A percentile compares a stretch with the other conserved stretches of the same genome.
Conservation (phyloP, 2,888 invertebrate species). For the Ommatoiulus sabulosus region DNA sequence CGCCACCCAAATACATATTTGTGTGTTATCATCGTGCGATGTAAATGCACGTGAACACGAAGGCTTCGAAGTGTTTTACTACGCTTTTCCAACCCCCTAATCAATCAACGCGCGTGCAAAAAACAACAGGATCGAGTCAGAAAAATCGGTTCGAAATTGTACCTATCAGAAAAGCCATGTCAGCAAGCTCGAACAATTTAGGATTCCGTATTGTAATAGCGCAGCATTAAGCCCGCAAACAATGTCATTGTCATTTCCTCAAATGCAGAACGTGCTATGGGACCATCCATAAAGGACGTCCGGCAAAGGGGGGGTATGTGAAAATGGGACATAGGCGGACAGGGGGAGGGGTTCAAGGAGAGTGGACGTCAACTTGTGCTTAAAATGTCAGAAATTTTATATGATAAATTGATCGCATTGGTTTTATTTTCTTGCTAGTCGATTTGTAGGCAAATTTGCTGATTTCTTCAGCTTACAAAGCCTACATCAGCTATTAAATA, state of each 20-base stretch:
- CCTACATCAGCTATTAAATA: no score
- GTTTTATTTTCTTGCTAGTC: no score
- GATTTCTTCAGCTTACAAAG: no score
- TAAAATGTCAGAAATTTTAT: no score
- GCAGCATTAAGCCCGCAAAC: neutral
- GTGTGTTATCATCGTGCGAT: neutral
- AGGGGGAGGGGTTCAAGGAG: no score
- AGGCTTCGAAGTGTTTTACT: neutral
- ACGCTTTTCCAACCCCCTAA: neutral
- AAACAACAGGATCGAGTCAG: neutral
- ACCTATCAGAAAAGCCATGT: neutral
- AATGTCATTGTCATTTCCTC: neutral
- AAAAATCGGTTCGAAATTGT: neutral
- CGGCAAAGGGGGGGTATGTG: no score
- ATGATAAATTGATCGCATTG: no score
- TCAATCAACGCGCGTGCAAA: neutral
- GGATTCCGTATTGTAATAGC: neutral
- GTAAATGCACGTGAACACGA: slow-evolving; percentile 35
- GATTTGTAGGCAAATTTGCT: no score
- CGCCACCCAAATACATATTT: neutral
- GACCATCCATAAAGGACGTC: no score
- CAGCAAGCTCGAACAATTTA: neutral
- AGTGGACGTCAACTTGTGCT: no score
- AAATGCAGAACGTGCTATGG: no score
- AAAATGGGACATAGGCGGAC: no score